These are phyloP conservation scores for Oreochromis tanganicae DNA, from an alignment of 2,113 vertebrate species.

Conservation along the genomic window DNA sequence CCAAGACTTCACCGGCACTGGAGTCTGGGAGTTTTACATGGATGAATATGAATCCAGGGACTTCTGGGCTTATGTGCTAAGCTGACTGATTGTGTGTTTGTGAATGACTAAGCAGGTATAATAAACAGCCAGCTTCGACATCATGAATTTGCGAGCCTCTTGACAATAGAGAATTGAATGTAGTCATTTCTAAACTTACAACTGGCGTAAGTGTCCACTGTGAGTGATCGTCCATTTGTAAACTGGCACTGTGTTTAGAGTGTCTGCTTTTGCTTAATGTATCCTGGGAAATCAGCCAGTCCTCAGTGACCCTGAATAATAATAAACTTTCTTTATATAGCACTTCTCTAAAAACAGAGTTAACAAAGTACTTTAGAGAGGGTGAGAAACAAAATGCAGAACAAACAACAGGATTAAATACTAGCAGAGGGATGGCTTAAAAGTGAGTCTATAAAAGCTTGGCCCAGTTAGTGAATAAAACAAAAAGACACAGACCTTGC, in stretches of 20 bases:
- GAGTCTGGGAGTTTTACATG: not conserved
- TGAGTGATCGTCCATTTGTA: not conserved
- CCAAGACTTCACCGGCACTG: not conserved
- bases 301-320: conserved; percentile 45
- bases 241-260: conserved; percentile 1
- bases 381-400: conserved; percentile 21
- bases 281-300: conserved; percentile 51
- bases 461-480: not conserved
- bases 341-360: conserved; percentile 37
- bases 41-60: not conserved
- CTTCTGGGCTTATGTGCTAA: not conserved
- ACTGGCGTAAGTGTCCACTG: conserved; percentile 2
- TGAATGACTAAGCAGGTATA: not conserved
- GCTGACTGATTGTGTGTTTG: not conserved
- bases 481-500: not conserved
- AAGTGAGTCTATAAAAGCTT: not conserved
- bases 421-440: not conserved
- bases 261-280: conserved; percentile 29
- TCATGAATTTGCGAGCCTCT: not conserved
- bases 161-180: not conserved
- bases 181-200: not conserved
- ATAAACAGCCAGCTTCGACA: not conserved
- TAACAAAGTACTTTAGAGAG: conserved; percentile 36
- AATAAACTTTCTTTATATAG: conserved; percentile 64
- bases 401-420: conserved; percentile 6